Conservation (phyloP, 2,113 vertebrate species). For the Bambusicola thoracicus region DNA sequence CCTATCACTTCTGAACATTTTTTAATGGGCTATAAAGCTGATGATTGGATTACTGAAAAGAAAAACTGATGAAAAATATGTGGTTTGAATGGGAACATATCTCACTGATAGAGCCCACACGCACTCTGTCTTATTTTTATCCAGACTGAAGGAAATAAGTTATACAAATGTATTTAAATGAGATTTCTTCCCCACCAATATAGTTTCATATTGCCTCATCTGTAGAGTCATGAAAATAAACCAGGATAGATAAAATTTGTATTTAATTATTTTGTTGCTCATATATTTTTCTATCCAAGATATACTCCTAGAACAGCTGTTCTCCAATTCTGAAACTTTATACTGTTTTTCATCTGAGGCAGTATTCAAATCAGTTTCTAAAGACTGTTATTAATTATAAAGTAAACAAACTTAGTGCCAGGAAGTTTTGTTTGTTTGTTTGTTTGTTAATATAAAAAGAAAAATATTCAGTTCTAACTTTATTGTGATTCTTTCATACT, state of each 20-base stretch:
- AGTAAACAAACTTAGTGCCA: not conserved
- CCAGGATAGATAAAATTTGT: constrained; percentile 9
- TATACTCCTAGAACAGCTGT: not conserved
- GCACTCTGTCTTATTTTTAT: constrained; percentile 55
- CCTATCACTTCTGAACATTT: constrained; percentile 42
- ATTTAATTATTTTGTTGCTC: constrained; percentile 43
- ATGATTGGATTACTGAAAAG: constrained; percentile 60
- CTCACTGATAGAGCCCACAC: constrained; percentile 14
- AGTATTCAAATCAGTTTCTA: not conserved
- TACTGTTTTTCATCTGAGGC: not conserved
- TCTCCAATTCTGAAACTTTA: not conserved
- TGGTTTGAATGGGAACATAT: constrained; percentile 31
- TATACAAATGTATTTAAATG: constrained; percentile 50
- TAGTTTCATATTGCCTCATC: not conserved
- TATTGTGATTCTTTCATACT: not conserved
- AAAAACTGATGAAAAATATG: constrained; percentile 59
- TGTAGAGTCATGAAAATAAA: constrained; percentile 1
- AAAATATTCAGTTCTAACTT: rapidly evolving
- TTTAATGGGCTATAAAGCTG: constrained; percentile 52
- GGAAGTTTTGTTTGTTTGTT: not conserved
- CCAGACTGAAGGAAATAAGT: constrained; percentile 57
- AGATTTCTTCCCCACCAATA: not conserved
- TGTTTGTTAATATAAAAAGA: not conserved
- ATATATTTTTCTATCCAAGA: not conserved
- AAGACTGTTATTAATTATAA: not conserved